A percentile compares a stretch with the other conserved stretches of the same genome.
phyloP scores from a whole-genome alignment of 2,888 invertebrate genomes.

The Capitulum mitella region DNA sequence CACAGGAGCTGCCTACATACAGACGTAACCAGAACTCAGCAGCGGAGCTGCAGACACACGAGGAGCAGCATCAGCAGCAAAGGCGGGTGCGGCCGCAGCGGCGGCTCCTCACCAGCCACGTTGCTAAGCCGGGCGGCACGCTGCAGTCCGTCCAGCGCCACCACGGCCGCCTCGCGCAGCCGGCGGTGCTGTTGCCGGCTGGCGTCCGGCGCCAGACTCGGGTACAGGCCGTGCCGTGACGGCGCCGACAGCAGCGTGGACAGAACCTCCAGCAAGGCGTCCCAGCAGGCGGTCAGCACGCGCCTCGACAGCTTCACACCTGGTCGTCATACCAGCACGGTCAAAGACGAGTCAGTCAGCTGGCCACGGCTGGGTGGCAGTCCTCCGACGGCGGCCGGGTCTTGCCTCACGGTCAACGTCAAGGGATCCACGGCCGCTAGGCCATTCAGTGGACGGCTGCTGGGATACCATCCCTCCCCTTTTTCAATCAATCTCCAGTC shows the following conservation, averaged over 20 bases:
- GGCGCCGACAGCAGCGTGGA: constrained; percentile 61
- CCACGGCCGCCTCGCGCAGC: constrained; percentile 68
- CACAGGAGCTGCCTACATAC: too few species aligned
- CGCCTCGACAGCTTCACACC: constrained; percentile 48
- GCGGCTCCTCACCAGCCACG: constrained; percentile 55
- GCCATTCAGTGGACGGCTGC: too few species aligned
- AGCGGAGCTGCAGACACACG: too few species aligned
- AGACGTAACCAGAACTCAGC: too few species aligned
- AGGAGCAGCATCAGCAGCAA: too few species aligned
- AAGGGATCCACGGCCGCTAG: too few species aligned
- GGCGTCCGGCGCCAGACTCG: constrained; percentile 45
- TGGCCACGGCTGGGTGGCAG: too few species aligned
- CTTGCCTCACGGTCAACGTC: too few species aligned
- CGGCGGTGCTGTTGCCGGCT: constrained; percentile 46
- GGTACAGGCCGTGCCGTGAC: constrained; percentile 47
- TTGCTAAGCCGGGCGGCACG: constrained; percentile 87
- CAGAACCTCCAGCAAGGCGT: constrained; percentile 78
- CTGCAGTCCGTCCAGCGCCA: constrained; percentile 81
- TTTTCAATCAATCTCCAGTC: too few species aligned
- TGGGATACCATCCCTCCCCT: too few species aligned
- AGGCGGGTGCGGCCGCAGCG: too few species aligned
- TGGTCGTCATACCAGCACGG: constrained; percentile 31
- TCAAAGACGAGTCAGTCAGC: background rate
- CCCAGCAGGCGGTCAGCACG: constrained; percentile 85
- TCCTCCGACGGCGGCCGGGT: too few species aligned